Evolutionary conservation across 1,140 invertebrate species (phyloP), one percentile per base, ranked within the genome.

Genomic region (Zaprionus davidi): DNA sequence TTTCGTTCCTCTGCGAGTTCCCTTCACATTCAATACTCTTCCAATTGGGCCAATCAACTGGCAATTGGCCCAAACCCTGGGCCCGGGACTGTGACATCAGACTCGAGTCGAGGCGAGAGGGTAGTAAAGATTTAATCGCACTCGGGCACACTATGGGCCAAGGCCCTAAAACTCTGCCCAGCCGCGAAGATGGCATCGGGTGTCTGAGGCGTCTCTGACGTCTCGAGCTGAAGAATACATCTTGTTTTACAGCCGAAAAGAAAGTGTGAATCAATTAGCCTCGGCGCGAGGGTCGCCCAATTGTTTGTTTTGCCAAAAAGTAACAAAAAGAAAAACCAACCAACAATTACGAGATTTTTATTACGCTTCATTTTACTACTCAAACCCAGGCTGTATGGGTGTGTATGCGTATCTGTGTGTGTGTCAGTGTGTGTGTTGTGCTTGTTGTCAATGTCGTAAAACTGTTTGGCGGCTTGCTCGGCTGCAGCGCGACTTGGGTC

Each of bases 211-310:
- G 13, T 38, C 36, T 15, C 12, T 0, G 17, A 31, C 44, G 62
- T 63, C 44, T 49, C 17, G 51, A 38, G 57, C 20, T 9, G 56
- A 24, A 60, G 59, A 66, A 79, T 80, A 90, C 85, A 90, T 84
- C 79, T 82, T 85, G 68, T 90, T 90, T 90, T 85, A 90, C 81
- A 82, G 82, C 82, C 86, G 74, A 82, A 85, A 90, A 90, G 86
- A 90, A 90, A 90, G 85, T 90, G 86, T 90, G 86, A 90, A 90
- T 90, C 85, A 90, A 90, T 90, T 90, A 90, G 86, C 53, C 78
- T 56, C 84, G 51, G 70, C 17, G 66, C 51, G n/a, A 74, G 59
- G 22, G 64, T 49, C 76, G 46, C 20, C 68, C 85, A 85, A 84
- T 85, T 90, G 85, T 90, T 90, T 85, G 56, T 65, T 76, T 90